Evolutionary conservation across 2,888 invertebrate species (phyloP).

Genomic region (Heliconius aoede): DNA sequence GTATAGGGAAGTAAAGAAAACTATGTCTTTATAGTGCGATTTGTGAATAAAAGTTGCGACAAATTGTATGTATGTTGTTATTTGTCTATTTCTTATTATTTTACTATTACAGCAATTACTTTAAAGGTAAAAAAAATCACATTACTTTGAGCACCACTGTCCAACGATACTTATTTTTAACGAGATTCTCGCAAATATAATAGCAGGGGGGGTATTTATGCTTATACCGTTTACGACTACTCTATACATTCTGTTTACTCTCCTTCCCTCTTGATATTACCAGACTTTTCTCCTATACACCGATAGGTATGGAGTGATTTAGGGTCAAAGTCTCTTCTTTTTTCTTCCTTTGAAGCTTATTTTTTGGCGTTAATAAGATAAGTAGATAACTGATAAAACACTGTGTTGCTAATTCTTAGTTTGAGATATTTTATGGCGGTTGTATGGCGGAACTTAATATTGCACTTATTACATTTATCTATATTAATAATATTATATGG

Average conservation of each 20-base stretch:
- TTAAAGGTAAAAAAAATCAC: background rate
- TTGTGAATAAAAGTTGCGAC: conserved; percentile 5
- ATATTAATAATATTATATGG: too few relatives aligned
- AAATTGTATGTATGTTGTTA: too few relatives aligned
- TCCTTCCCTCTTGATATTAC: conserved; percentile 54
- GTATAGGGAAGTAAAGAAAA: conserved; percentile 15
- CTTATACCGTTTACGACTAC: conserved; percentile 68
- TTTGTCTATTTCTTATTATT: background rate
- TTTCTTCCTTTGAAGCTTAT: background rate
- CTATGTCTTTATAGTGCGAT: conserved; percentile 32
- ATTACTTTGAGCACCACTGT: conserved; percentile 67
- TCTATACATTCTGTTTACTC: conserved; percentile 63
- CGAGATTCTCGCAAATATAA: conserved; percentile 82
- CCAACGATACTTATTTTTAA: conserved; percentile 82
- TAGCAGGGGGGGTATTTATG: conserved; percentile 57
- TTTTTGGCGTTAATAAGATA: too few relatives aligned
- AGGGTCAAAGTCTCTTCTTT: background rate
- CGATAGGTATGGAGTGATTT: background rate
- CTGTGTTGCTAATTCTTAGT: too few relatives aligned
- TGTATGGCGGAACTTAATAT: background rate
- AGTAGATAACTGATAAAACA: too few relatives aligned
- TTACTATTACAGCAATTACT: background rate
- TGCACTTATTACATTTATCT: background rate
- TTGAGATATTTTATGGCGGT: background rate
- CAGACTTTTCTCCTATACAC: too few relatives aligned